Evolutionary conservation across 1,140 invertebrate genomes (phyloP).

Genomic region (Trichomalopsis sarcophagae): DNA sequence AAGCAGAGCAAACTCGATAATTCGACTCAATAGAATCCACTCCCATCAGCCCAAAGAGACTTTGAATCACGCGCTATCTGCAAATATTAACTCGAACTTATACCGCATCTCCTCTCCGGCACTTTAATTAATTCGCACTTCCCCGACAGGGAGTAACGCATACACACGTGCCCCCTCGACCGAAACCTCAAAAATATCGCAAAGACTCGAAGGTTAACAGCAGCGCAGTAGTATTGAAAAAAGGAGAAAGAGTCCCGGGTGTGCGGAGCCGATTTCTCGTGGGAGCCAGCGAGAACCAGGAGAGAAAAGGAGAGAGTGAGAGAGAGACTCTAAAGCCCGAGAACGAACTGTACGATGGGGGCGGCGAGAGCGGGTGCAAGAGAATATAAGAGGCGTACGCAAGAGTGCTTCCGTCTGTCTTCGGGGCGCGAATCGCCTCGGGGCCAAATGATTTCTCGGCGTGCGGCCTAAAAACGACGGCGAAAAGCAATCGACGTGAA

Average conservation of each 20-base stretch:
- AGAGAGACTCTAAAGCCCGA: neutral
- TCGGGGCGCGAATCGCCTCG: constrained; percentile 5
- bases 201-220: neutral
- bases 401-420: constrained; percentile 1
- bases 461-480: neutral
- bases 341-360: neutral
- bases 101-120: neutral
- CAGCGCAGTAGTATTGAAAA: neutral
- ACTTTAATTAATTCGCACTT: neutral
- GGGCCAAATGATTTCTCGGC: constrained; percentile 4
- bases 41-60: neutral
- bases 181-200: neutral
- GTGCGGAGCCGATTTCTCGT: neutral
- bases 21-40: neutral
- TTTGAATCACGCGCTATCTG: too few species aligned
- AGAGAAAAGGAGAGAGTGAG: neutral
- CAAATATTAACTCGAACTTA: neutral
- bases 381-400: neutral
- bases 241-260: constrained; percentile 12
- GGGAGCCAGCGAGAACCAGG: neutral
- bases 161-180: too few species aligned
- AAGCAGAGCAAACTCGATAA: neutral
- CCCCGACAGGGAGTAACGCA: neutral
- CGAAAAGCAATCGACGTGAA: constrained; percentile 2
- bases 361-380: too few species aligned